These are phyloP conservation scores for Gracilinanus agilis DNA, from an alignment of 2,113 vertebrate genomes.

Conservation along the genomic window DNA sequence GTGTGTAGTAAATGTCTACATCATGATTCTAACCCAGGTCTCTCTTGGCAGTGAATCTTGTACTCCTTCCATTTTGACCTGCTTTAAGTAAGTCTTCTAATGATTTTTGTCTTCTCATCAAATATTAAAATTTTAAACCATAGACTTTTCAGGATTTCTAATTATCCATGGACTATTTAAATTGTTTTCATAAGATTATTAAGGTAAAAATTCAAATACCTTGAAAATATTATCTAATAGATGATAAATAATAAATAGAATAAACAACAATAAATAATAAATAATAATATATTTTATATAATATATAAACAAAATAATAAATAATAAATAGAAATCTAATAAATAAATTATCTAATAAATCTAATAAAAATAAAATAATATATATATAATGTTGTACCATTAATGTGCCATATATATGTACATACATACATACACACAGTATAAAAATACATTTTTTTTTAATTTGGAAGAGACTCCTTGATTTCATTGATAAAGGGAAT, in stretches of 20 bases:
- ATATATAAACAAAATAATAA: too few species aligned
- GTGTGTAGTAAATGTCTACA: neutral
- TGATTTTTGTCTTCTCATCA: neutral
- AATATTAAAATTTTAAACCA: too few species aligned
- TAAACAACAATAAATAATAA: too few species aligned
- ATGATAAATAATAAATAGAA: too few species aligned
- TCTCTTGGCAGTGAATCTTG: neutral
- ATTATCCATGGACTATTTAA: neutral
- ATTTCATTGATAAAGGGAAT: neutral
- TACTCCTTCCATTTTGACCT: neutral
- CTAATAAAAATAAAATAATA: too few species aligned
- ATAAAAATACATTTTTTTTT: neutral
- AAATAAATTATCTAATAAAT: too few species aligned
- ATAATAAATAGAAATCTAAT: too few species aligned
- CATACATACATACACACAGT: too few species aligned
- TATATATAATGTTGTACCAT: too few species aligned
- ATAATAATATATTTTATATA: too few species aligned
- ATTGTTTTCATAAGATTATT: neutral
- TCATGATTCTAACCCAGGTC: neutral
- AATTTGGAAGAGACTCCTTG: neutral
- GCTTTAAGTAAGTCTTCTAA: neutral
- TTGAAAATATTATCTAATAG: neutral
- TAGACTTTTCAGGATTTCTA: too few species aligned
- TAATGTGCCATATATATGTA: too few species aligned
- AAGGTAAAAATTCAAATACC: neutral